Base-by-base conservation (phyloP, 30 jellyfish, hydroid and myxozoan species). In the Aurelia sp. region DNA sequence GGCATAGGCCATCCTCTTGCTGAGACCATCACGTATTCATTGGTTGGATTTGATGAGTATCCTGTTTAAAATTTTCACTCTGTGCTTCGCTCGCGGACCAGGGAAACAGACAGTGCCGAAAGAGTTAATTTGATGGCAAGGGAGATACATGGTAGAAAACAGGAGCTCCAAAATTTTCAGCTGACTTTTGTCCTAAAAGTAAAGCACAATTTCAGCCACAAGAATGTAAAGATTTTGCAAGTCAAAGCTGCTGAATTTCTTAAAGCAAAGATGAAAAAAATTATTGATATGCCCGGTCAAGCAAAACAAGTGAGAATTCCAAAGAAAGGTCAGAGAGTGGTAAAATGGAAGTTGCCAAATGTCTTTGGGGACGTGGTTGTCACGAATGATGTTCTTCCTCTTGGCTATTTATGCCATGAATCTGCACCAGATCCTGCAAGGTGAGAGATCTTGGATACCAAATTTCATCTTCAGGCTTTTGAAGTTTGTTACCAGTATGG, bases 21-120 rank as follows among this genome's bases (percentile, higher is more conserved):
- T 67, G 78, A 67, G 50, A 21, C 78, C 78, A 23, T 67, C 55
- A 67, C 21, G 17, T 35, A 15, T 10, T 21, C 50, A 21, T 35
- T 67, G 52, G 55, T 21, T 67, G 78, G 55, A 15, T 67, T 67
- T 37, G 78, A 67, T 35, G 78, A 67, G 78, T 67, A 67, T 13
- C 78, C 55, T 3, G 78, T 67, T 37, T 68, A 67, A 13, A 67
- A 67, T 67, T 67, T 67, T 67, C 78, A 67, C 37, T 67, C 78
- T 4, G 55, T 67, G 18, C 16, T 67, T 23, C 50, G 78, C 18
- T 13, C 78, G 13, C 27, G 78, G 52, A 67, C 55, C 55, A 67
- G 78, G 37, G 78, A 67, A 35, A 23, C 50, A 19, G 78, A 67
- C 78, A 35, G 55, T 23, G 78, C 55, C 6, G 78, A 23, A 8